Conservation (phyloP, 2,797 vertebrate species). For the Cuniculus paca region DNA sequence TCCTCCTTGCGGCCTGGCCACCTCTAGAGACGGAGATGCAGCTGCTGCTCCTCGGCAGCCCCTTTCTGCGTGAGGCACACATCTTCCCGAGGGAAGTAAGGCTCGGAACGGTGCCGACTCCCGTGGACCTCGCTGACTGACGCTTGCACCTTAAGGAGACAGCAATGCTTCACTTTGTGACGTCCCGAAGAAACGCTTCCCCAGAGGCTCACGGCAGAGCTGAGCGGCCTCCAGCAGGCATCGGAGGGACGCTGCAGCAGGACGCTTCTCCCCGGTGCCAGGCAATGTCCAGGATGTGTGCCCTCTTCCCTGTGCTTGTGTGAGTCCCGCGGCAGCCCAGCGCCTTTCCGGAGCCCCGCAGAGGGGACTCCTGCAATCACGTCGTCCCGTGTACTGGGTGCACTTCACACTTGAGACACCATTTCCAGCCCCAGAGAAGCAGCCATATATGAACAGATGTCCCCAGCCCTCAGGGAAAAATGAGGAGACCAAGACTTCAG, state of each 20-base stretch:
- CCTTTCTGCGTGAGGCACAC: accelerated
- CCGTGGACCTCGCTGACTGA: accelerated
- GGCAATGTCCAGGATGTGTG: background rate
- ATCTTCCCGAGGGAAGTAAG: background rate
- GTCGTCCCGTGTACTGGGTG: accelerated
- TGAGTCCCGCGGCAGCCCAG: accelerated
- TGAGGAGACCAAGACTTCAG: background rate
- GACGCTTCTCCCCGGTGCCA: background rate
- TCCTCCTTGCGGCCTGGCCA: background rate
- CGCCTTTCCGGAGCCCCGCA: background rate
- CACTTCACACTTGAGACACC: accelerated
- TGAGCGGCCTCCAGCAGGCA: accelerated
- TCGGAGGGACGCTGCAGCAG: accelerated
- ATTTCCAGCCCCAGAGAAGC: background rate
- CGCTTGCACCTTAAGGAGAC: background rate
- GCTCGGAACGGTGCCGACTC: accelerated
- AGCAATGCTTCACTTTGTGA: accelerated
- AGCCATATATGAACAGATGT: background rate
- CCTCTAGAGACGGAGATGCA: accelerated
- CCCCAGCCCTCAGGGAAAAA: background rate
- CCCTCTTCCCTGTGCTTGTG: background rate
- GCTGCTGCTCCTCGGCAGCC: accelerated
- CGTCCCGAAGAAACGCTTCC: background rate
- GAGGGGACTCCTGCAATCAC: background rate
- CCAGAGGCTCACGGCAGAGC: background rate